Evolutionary conservation across 2,888 invertebrate genomes (phyloP).

Genomic region (Timema podura): DNA sequence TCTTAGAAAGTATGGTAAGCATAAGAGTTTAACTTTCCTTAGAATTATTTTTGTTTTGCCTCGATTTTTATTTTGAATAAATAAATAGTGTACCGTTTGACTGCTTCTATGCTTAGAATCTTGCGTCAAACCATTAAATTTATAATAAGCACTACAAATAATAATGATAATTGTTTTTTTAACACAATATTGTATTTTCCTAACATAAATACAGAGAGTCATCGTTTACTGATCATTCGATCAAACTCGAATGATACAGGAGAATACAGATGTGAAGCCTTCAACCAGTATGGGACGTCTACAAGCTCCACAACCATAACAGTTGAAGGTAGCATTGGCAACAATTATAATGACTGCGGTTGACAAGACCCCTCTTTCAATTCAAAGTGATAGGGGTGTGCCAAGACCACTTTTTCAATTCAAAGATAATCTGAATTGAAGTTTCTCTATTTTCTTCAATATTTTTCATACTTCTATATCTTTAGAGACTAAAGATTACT

Average conservation of each 20-base stretch:
- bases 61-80: not conserved
- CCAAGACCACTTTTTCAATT: too few relatives aligned
- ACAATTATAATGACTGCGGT: too few relatives aligned
- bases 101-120: too few relatives aligned
- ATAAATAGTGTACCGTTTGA: too few relatives aligned
- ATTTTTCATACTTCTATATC: too few relatives aligned
- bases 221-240: slow-evolving; percentile 64
- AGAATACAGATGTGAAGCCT: slow-evolving; percentile 76
- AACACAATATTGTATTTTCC: not conserved
- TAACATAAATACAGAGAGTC: slow-evolving; percentile 50
- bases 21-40: not conserved
- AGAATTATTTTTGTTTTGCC: not conserved
- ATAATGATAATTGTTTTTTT: not conserved
- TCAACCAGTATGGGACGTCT: slow-evolving; percentile 66
- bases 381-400: too few relatives aligned
- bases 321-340: slow-evolving; percentile 63
- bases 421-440: too few relatives aligned
- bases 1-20: not conserved
- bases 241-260: slow-evolving; percentile 70
- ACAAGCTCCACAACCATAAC: slow-evolving; percentile 61
- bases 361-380: too few relatives aligned
- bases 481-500: too few relatives aligned
- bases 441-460: too few relatives aligned
- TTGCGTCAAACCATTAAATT: too few relatives aligned
- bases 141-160: too few relatives aligned